Evolutionary conservation across 2,797 vertebrate genomes (phyloP).

Genomic region (Darevskia mixta): DNA sequence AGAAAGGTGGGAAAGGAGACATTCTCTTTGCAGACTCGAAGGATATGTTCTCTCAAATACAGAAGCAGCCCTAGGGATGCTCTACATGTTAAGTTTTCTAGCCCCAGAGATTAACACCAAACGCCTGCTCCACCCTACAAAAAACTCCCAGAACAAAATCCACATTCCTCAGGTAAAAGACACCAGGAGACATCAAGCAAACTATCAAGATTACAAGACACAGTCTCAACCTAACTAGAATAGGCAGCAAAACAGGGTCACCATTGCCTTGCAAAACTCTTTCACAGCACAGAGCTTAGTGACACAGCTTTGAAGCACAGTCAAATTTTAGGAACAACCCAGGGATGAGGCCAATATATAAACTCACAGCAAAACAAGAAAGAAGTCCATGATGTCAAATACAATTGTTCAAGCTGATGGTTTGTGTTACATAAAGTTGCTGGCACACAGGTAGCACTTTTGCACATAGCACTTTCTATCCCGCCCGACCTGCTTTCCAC

Average conservation of each 20-base stretch:
- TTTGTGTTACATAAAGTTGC: conserved; percentile 2
- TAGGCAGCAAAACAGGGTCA: background rate
- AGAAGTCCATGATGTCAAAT: background rate
- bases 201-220: background rate
- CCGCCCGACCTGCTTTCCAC: too few species aligned
- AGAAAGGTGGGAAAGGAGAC: too few species aligned
- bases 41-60: background rate
- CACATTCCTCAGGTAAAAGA: background rate
- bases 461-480: too few species aligned
- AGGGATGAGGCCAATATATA: conserved; percentile 8
- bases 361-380: background rate
- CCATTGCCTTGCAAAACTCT: background rate
- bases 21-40: background rate
- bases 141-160: background rate
- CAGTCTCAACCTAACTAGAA: background rate
- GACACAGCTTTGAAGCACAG: background rate
- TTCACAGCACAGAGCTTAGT: background rate
- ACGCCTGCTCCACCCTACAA: background rate
- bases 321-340: background rate
- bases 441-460: background rate
- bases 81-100: too few species aligned
- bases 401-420: background rate
- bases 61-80: too few species aligned
- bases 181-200: background rate
- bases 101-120: background rate